Conservation (phyloP, 2,888 invertebrate species). For the Empis livida region DNA sequence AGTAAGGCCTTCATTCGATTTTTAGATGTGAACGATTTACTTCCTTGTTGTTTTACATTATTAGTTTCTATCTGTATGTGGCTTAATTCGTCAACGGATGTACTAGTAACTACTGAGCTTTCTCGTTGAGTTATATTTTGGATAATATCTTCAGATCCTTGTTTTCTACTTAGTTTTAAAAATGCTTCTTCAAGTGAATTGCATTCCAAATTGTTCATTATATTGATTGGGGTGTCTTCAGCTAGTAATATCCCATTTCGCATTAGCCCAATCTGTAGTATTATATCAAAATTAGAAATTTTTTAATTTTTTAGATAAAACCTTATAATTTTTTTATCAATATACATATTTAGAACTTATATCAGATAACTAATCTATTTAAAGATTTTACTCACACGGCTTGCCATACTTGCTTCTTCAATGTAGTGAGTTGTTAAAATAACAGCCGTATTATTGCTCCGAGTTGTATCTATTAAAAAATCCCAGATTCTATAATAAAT, state of each 20-base stretch:
- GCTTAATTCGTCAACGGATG: conserved; percentile 12
- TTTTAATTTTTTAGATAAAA: no score
- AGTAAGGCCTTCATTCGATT: conserved; percentile 49
- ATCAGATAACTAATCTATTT: neutral
- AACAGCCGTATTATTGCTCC: conserved; percentile 58
- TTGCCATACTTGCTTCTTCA: conserved; percentile 76
- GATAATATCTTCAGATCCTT: conserved; percentile 28
- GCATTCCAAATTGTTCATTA: conserved; percentile 57
- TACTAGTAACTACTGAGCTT: conserved; percentile 12
- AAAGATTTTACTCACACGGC: conserved; percentile 44
- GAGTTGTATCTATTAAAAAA: conserved; percentile 59
- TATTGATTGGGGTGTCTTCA: conserved; percentile 64
- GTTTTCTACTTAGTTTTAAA: conserved; percentile 55
- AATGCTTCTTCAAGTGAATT: conserved; percentile 79
- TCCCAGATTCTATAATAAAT: conserved; percentile 65
- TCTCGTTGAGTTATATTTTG: conserved; percentile 1
- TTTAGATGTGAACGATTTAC: conserved; percentile 17
- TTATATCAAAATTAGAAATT: no score
- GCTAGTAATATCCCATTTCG: conserved; percentile 73
- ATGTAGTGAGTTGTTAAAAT: conserved; percentile 93
- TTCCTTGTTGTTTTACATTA: conserved; percentile 9
- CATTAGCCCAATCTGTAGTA: conserved; percentile 80
- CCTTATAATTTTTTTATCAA: no score
- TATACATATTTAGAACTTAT: no score
- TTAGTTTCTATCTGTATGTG: conserved; percentile 14